Conservation (phyloP, 2,888 invertebrate genomes). For the Melieria omissa region DNA sequence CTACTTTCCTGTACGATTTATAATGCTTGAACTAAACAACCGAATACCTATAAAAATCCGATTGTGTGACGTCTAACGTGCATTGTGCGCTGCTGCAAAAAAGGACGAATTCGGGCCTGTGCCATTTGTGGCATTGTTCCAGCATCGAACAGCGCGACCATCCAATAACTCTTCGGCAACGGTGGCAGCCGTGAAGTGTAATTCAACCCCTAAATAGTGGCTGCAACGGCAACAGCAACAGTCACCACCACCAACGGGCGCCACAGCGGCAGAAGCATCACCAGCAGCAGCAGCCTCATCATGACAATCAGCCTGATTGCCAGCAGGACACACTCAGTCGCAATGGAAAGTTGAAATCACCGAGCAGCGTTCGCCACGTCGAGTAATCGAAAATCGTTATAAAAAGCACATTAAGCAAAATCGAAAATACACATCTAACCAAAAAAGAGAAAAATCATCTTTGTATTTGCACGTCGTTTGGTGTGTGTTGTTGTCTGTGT, state of each 20-base stretch:
- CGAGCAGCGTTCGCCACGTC: slow-evolving; percentile 10
- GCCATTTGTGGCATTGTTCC: slow-evolving; percentile 59
- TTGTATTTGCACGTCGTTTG: slow-evolving; percentile 14
- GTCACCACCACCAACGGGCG: neutral
- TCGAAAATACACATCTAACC: slow-evolving; percentile 14
- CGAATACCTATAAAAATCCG: neutral
- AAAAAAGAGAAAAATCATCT: neutral
- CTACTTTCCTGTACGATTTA: too few relatives aligned
- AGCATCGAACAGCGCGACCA: slow-evolving; percentile 40
- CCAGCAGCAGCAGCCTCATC: slow-evolving; percentile 8
- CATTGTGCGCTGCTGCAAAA: too few relatives aligned
- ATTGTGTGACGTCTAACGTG: neutral
- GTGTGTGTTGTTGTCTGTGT: slow-evolving; percentile 9
- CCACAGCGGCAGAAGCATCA: slow-evolving; percentile 13
- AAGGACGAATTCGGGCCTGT: slow-evolving; percentile 54
- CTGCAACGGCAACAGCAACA: slow-evolving; percentile 18
- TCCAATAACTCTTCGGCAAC: slow-evolving; percentile 14
- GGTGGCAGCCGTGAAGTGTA: neutral
- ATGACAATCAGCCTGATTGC: neutral
- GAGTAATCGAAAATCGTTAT: slow-evolving; percentile 14
- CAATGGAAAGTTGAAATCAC: slow-evolving; percentile 57
- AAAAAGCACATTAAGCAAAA: slow-evolving; percentile 16
- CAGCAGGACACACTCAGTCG: slow-evolving; percentile 60
- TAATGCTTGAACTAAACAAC: too few relatives aligned
- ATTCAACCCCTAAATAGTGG: slow-evolving; percentile 33